Conservation (phyloP, 2,797 vertebrate genomes). For the Apodemus agrarius region DNA sequence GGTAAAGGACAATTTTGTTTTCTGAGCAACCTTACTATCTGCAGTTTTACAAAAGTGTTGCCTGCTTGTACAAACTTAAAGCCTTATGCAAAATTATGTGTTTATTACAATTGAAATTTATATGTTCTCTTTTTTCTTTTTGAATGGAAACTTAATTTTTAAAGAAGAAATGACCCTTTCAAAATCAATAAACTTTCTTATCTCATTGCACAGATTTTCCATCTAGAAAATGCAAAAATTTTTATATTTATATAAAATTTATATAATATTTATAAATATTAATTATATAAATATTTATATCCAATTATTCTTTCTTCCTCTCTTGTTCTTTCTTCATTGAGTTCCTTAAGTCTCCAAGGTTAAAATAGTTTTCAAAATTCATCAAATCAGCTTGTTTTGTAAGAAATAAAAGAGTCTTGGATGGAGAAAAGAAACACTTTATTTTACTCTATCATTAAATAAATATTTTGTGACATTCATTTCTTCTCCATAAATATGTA, state of each 20-base stretch:
- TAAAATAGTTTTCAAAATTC: background rate
- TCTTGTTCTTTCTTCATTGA: background rate
- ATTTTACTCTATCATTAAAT: background rate
- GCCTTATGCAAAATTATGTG: background rate
- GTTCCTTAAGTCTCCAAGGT: background rate
- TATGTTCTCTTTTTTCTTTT: background rate
- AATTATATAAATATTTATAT: too few species aligned
- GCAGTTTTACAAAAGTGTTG: background rate
- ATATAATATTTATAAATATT: too few species aligned
- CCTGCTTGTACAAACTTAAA: background rate
- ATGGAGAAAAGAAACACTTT: background rate
- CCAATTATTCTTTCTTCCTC: background rate
- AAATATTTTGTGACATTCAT: background rate
- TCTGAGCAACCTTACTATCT: too few species aligned
- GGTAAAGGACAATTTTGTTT: background rate
- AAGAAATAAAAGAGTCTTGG: background rate
- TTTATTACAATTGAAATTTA: background rate
- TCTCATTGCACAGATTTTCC: background rate
- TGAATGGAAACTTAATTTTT: background rate
- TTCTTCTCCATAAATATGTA: background rate
- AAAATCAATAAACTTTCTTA: background rate
- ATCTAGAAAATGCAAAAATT: background rate
- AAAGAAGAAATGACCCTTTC: background rate
- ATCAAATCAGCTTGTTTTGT: background rate
- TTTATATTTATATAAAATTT: rapidly evolving